Evolutionary conservation across 2,797 vertebrate species (phyloP).

Genomic region (Phalanger gymnotis): DNA sequence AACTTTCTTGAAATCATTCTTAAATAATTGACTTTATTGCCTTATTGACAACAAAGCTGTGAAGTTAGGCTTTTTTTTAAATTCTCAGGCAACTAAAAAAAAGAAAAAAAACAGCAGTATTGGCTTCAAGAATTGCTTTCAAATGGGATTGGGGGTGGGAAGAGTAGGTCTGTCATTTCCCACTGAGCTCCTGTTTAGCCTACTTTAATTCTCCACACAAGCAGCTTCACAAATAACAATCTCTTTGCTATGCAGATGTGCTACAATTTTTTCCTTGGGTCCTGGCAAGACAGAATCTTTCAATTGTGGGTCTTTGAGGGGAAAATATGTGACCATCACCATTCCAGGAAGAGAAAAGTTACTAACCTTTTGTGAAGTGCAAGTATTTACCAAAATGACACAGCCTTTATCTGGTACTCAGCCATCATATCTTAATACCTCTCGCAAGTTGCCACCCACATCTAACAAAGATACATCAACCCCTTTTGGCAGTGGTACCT

Average conservation of each 20-base stretch:
- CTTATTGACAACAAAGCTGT: neutral
- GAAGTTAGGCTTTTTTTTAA: neutral
- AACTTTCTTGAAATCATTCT: neutral
- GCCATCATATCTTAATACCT: neutral
- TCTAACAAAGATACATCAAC: neutral
- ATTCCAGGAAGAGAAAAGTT: constrained; percentile 54
- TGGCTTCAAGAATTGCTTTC: neutral
- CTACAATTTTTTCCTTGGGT: constrained; percentile 36
- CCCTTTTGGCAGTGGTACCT: neutral
- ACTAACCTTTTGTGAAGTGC: constrained; percentile 66
- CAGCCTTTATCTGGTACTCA: neutral
- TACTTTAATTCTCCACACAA: neutral
- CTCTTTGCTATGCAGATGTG: constrained; percentile 45
- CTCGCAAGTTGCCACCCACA: neutral
- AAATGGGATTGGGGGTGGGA: neutral
- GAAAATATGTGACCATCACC: constrained; percentile 60
- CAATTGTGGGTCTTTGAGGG: constrained; percentile 56
- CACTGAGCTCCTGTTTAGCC: neutral
- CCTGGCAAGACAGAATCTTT: constrained; percentile 62
- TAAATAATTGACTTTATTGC: neutral
- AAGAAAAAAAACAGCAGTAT: neutral
- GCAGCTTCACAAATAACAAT: neutral
- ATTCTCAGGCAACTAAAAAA: neutral
- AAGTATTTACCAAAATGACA: constrained; percentile 39
- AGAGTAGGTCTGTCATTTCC: no score